Percentiles rank a stretch among this genome's conserved stretches.
phyloP scores from a whole-genome alignment of 2,888 invertebrate species.

The Sarcophaga rosellei region DNA sequence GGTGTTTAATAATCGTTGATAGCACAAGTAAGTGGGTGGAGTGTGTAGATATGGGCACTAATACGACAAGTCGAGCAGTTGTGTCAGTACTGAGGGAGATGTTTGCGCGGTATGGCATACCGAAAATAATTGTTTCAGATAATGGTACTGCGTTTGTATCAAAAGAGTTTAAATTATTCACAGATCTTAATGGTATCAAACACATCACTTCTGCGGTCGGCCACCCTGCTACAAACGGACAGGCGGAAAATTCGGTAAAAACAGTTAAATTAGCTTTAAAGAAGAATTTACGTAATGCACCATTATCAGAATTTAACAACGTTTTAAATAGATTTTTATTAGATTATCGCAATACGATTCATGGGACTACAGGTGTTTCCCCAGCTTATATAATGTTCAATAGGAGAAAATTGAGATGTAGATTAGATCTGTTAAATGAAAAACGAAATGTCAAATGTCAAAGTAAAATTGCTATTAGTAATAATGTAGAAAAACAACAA shows the following conservation, averaged over 20 bases:
- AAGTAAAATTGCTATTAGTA: background rate
- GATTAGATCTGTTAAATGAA: no score
- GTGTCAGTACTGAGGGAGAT: slow-evolving; percentile 43
- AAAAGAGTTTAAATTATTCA: slow-evolving; percentile 61
- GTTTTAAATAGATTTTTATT: no score
- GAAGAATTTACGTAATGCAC: slow-evolving; percentile 43
- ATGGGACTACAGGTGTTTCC: no score
- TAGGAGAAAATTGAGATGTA: no score
- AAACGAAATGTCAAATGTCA: no score
- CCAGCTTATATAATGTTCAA: no score
- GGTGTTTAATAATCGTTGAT: no score
- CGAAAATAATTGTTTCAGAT: slow-evolving; percentile 68
- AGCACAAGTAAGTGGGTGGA: no score
- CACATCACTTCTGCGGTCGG: slow-evolving; percentile 4
- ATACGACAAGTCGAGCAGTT: slow-evolving; percentile 23
- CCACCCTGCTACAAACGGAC: background rate
- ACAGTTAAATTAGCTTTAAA: slow-evolving; percentile 21
- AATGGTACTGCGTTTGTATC: slow-evolving; percentile 69
- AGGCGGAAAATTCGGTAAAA: slow-evolving; percentile 16
- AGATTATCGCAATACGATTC: no score
- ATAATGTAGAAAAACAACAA: slow-evolving; percentile 29
- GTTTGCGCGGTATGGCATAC: slow-evolving; percentile 66
- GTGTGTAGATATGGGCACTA: slow-evolving; percentile 57
- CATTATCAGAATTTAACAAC: slow-evolving; percentile 32
- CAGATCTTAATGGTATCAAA: background rate